A percentile compares a stretch with the other conserved stretches of the same genome.
Evolutionary conservation across 2,113 vertebrate genomes (phyloP).

Genomic region (Kryptolebias marmoratus): DNA sequence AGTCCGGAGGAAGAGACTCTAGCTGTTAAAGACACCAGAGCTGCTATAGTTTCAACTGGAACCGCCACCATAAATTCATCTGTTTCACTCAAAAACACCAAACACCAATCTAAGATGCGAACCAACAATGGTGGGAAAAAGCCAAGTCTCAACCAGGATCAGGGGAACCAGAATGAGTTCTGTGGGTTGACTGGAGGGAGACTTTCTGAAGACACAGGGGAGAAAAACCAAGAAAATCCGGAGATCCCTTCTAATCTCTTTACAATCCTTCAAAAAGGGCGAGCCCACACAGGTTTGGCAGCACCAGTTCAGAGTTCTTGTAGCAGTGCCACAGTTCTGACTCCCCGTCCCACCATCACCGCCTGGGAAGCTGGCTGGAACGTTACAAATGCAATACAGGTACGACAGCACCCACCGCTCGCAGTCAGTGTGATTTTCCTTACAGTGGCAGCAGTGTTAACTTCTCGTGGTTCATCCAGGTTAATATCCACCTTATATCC

Average conservation of each 20-base stretch:
- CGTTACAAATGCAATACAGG: conserved; percentile 84
- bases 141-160: not conserved
- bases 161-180: not conserved
- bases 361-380: conserved; percentile 87
- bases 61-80: conserved; percentile 37
- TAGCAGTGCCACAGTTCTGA: conserved; percentile 13
- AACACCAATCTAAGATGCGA: not conserved
- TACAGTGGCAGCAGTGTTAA: no score
- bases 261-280: conserved; percentile 12
- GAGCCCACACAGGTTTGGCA: conserved; percentile 14
- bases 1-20: not conserved
- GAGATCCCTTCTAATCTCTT: conserved; percentile 13
- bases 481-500: no score
- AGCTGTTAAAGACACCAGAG: conserved; percentile 51
- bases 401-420: conserved; percentile 27
- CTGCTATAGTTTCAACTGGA: conserved; percentile 34
- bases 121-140: conserved; percentile 6
- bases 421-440: no score
- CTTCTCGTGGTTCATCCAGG: not conserved
- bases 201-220: conserved; percentile 3
- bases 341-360: conserved; percentile 69
- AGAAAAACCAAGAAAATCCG: not conserved
- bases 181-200: not conserved
- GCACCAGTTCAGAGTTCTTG: conserved; percentile 9
- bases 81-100: conserved; percentile 8